Percentiles rank a stretch among this genome's conserved stretches.
phyloP scores from a whole-genome alignment of 2,888 invertebrate genomes.

The Nomada hirtipes region DNA sequence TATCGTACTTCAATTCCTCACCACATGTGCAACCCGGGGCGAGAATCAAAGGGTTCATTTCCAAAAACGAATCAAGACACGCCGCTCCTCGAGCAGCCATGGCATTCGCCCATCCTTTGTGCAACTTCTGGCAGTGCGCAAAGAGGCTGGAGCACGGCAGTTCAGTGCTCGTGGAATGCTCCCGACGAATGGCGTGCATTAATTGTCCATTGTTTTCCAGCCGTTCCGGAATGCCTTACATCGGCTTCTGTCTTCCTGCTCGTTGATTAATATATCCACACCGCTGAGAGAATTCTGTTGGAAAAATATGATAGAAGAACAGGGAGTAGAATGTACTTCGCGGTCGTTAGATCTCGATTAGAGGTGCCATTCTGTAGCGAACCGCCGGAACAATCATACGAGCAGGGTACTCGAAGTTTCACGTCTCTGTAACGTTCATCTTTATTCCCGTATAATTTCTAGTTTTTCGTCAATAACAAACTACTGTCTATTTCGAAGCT shows the following conservation, averaged over 20 bases:
- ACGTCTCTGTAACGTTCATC: no score
- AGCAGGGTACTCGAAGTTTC: no score
- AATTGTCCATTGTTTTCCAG: constrained; percentile 81
- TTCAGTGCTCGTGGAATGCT: constrained; percentile 71
- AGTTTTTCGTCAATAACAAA: no score
- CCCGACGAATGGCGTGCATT: constrained; percentile 76
- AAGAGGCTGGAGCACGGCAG: constrained; percentile 49
- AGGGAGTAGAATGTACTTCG: not conserved
- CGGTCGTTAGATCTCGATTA: not conserved
- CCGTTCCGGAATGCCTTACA: constrained; percentile 64
- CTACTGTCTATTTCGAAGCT: no score
- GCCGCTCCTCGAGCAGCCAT: constrained; percentile 10
- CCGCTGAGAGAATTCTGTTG: not conserved
- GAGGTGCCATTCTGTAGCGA: not conserved
- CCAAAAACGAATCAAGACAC: constrained; percentile 47
- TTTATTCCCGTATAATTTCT: no score
- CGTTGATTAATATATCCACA: constrained; percentile 42
- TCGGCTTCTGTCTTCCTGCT: constrained; percentile 33
- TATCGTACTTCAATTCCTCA: not conserved
- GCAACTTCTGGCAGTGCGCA: constrained; percentile 59
- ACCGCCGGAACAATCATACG: no score
- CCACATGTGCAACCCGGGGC: constrained; percentile 19
- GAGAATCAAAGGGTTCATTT: constrained; percentile 52
- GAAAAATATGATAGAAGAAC: not conserved
- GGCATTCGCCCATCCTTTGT: constrained; percentile 63